A percentile compares a stretch with the other conserved stretches of the same genome.
phyloP scores from a whole-genome alignment of 2,797 vertebrate genomes.

The Pyrocephalus nanus region DNA sequence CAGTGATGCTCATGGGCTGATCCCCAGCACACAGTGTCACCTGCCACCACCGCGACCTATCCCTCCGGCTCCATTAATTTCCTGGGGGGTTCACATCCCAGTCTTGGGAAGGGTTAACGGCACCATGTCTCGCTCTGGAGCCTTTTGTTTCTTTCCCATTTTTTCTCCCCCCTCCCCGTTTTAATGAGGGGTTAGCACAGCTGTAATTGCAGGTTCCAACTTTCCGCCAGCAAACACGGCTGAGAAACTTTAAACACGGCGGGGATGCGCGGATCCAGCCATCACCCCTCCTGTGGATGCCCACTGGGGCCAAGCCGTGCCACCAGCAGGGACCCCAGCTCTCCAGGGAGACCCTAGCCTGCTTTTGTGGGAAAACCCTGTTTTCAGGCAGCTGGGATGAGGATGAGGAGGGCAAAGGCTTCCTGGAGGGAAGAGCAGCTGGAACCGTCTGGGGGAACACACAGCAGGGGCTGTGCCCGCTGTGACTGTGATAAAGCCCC shows the following conservation, averaged over 20 bases:
- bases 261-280: background rate
- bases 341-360: background rate
- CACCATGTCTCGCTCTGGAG: background rate
- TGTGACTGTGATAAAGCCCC: slow-evolving; percentile 44
- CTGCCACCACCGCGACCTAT: accelerated
- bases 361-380: background rate
- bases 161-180: background rate
- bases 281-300: background rate
- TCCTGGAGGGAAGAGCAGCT: background rate
- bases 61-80: background rate
- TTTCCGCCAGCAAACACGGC: slow-evolving; percentile 24
- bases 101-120: slow-evolving; percentile 1
- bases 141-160: slow-evolving; percentile 13
- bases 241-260: slow-evolving; percentile 39
- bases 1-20: background rate
- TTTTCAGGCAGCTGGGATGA: background rate
- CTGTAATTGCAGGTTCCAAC: slow-evolving; percentile 60
- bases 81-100: background rate
- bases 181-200: slow-evolving; percentile 63
- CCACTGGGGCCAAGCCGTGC: accelerated
- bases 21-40: accelerated
- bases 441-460: background rate
- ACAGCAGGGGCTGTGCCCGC: background rate
- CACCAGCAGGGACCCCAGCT: background rate
- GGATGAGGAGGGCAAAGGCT: background rate